A percentile compares a stretch with the other conserved stretches of the same genome.
phyloP scores from a whole-genome alignment of 2,797 vertebrate species.

The Merluccius polli region DNA sequence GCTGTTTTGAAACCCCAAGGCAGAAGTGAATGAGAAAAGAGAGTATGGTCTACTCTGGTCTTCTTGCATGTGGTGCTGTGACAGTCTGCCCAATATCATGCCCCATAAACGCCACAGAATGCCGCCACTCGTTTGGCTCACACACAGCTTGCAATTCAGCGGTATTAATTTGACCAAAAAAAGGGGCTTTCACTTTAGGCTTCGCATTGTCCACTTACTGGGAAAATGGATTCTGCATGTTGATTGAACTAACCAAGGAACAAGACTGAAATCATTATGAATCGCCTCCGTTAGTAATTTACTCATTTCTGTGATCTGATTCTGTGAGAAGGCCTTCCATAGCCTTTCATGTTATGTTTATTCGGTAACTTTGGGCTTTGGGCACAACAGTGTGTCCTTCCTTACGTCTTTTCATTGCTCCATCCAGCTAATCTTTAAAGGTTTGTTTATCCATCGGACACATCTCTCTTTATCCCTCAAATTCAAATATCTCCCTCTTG shows the following conservation, averaged over 20 bases:
- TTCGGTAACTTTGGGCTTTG: neutral
- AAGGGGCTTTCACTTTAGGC: constrained; percentile 23
- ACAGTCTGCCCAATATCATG: constrained; percentile 58
- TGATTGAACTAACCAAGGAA: constrained; percentile 34
- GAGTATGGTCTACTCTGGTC: constrained; percentile 16
- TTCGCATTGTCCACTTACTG: constrained; percentile 7
- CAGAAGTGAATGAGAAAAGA: constrained; percentile 9
- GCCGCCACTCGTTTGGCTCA: neutral
- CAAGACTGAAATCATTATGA: constrained; percentile 24
- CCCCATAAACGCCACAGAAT: constrained; percentile 47
- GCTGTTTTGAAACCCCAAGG: constrained; percentile 1
- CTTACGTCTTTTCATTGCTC: neutral
- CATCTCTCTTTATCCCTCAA: neutral
- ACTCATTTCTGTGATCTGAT: neutral
- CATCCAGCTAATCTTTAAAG: neutral
- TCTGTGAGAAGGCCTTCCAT: neutral
- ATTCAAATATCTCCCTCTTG: neutral
- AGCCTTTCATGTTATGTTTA: neutral
- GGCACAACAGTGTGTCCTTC: neutral
- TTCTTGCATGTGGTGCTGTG: constrained; percentile 40
- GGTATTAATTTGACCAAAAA: neutral
- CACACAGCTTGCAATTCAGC: constrained; percentile 22
- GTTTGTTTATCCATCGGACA: neutral
- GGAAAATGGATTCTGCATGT: constrained; percentile 52
- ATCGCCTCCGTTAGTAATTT: constrained; percentile 8